These are phyloP conservation scores for Callaeas wilsoni DNA, from an alignment of 2,113 vertebrate genomes.

Conservation along the genomic window DNA sequence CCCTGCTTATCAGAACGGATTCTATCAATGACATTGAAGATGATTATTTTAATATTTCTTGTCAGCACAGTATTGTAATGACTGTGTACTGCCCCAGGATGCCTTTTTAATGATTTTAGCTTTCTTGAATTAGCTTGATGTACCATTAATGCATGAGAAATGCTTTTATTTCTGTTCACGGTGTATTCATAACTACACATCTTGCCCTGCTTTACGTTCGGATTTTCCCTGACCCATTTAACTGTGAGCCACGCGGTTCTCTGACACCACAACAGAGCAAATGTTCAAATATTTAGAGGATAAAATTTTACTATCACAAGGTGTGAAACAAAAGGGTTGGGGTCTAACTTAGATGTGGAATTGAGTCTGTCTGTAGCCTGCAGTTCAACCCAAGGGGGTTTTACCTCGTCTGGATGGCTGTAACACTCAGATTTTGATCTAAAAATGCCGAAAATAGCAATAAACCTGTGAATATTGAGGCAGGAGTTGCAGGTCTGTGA, in stretches of 20 bases:
- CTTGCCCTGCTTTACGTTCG: constrained; percentile 3
- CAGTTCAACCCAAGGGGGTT: background rate
- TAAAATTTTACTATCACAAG: background rate
- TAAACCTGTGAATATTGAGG: background rate
- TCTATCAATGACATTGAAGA: constrained; percentile 70
- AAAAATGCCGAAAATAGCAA: background rate
- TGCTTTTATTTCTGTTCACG: constrained; percentile 72
- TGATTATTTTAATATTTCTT: constrained; percentile 68
- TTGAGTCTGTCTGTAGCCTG: background rate
- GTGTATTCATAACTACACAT: constrained; percentile 48
- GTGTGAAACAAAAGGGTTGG: background rate
- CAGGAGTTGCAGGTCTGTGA: background rate
- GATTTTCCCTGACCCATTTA: constrained; percentile 64
- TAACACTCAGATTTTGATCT: background rate
- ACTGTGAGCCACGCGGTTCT: background rate
- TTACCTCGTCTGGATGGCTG: background rate
- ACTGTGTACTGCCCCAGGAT: constrained; percentile 72
- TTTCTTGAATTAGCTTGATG: constrained; percentile 72
- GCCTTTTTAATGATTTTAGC: constrained; percentile 61
- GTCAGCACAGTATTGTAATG: constrained; percentile 35
- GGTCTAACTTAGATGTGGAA: background rate
- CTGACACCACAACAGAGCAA: background rate
- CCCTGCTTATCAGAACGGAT: constrained; percentile 26
- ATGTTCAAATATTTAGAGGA: background rate
- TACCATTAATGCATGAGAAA: constrained; percentile 71